Evolutionary conservation across 2,888 invertebrate genomes (phyloP), one percentile per base, ranked within the genome.

Genomic region (Temnothorax unifasciatus): DNA sequence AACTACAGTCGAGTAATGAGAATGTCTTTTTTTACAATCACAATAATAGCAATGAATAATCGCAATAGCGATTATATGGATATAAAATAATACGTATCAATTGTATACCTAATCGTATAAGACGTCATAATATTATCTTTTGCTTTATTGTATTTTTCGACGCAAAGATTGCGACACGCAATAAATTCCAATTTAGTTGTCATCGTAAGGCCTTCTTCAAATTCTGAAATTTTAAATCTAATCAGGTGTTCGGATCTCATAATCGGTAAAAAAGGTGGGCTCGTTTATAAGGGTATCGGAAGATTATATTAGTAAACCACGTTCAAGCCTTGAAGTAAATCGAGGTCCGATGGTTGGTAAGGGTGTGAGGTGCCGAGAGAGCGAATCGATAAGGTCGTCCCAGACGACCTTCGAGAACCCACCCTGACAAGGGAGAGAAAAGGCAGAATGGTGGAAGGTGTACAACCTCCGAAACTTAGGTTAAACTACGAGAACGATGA

Each of bases 361-460:
- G 71, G 71, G 87, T 73, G 87, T 75, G 85, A 84, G 90, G 83
- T 88, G 87, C 68, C 86, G 88, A 86, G 88, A 86, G 90, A 88
- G 85, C 86, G 86, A 93, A 94, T 94, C 94, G 94, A 94, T 94
- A 94, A 90, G 89, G 87, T 88, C 90, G 93, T 89, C 93, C 94
- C 94, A 94, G 94, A 94, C 94, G 93, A 94, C 94, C 94, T 94
- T 94, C 92, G 87, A 87, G 87, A 83, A 86, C 81, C 83, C 87
- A 85, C 74, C 86, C 89, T 73, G 68, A 5, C 52, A 69, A 29
- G 47, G 29, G 13, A 11, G 25, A n/a, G 38, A 5, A 44, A 34
- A 64, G 8, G 41, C 47, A 21, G 11, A 18, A 18, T 18, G 50
- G 57, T 63, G 15, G 74, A 66, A 86, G 85, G 88, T 85, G 85